Percentiles rank a stretch among this genome's conserved stretches.
These are phyloP conservation scores for Aphodius granarius DNA, from an alignment of 2,888 invertebrate species.

Conservation along the genomic window DNA sequence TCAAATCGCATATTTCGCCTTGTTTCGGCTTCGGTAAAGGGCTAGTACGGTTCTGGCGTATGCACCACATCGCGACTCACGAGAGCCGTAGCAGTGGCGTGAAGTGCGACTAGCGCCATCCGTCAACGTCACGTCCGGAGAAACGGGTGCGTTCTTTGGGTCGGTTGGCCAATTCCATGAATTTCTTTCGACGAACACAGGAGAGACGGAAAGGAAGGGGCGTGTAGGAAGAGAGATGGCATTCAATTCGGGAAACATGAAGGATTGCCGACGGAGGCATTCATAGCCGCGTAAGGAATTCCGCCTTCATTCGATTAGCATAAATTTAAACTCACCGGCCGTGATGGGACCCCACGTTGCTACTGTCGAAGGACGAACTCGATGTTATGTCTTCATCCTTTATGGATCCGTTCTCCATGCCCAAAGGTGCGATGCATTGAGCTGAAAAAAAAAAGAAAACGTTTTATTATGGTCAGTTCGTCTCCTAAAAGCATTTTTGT, in stretches of 20 bases:
- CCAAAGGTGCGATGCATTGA: conserved; percentile 79
- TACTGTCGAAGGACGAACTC: conserved; percentile 83
- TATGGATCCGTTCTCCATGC: conserved; percentile 84
- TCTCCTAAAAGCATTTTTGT: not conserved
- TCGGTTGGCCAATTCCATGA: conserved; percentile 44
- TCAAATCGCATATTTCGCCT: not conserved
- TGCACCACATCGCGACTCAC: not conserved
- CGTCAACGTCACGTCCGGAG: conserved; percentile 43
- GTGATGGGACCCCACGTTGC: conserved; percentile 83
- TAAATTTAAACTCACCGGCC: conserved; percentile 68
- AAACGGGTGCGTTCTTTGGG: conserved; percentile 37
- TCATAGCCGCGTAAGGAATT: conserved; percentile 34
- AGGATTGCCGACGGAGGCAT: conserved; percentile 37
- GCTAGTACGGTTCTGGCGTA: not conserved
- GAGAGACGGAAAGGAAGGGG: not conserved
- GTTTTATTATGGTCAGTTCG: not conserved
- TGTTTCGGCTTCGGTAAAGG: not conserved
- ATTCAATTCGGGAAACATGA: conserved; percentile 43
- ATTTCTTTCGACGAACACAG: conserved; percentile 38
- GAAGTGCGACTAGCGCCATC: conserved; percentile 35
- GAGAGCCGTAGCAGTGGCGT: not conserved
- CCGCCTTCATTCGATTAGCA: conserved; percentile 44
- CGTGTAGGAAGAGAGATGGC: conserved; percentile 13
- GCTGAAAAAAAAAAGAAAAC: conserved; percentile 59
- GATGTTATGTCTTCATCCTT: conserved; percentile 80